Evolutionary conservation across 2,113 vertebrate species (phyloP).

Genomic region (Macaca fascicularis): DNA sequence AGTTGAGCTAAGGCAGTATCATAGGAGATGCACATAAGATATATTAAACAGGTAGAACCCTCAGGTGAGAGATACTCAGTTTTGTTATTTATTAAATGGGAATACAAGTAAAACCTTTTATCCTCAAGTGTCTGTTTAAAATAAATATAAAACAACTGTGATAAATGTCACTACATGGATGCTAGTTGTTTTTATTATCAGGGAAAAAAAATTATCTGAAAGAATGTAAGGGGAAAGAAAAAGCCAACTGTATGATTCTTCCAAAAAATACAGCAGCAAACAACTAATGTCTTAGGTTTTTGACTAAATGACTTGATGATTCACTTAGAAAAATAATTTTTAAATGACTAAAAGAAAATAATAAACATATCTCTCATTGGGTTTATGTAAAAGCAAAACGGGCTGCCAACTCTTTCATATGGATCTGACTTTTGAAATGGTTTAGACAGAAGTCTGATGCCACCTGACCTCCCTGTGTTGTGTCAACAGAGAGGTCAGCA

Average conservation of each 20-base stretch:
- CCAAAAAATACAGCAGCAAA: background rate
- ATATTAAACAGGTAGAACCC: background rate
- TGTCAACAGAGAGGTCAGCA: background rate
- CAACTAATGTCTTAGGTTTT: constrained; percentile 18
- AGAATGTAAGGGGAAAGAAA: background rate
- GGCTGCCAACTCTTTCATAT: background rate
- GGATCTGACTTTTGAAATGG: background rate
- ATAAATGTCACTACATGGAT: background rate
- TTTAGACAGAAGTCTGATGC: background rate
- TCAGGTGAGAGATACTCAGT: background rate
- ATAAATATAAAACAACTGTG: background rate
- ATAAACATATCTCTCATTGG: background rate
- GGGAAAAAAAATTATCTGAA: background rate
- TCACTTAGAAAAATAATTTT: background rate
- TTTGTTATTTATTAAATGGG: constrained; percentile 25
- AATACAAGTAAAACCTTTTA: background rate
- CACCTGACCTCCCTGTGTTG: background rate
- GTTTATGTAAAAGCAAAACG: background rate
- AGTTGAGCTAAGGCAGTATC: background rate
- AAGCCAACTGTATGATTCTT: background rate
- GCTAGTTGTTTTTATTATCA: background rate
- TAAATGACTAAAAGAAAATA: background rate
- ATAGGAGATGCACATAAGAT: background rate
- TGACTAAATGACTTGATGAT: background rate
- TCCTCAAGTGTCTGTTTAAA: background rate